These are phyloP conservation scores for Toxotes chatareus DNA, from an alignment of 2,113 vertebrate genomes.

Conservation along the genomic window DNA sequence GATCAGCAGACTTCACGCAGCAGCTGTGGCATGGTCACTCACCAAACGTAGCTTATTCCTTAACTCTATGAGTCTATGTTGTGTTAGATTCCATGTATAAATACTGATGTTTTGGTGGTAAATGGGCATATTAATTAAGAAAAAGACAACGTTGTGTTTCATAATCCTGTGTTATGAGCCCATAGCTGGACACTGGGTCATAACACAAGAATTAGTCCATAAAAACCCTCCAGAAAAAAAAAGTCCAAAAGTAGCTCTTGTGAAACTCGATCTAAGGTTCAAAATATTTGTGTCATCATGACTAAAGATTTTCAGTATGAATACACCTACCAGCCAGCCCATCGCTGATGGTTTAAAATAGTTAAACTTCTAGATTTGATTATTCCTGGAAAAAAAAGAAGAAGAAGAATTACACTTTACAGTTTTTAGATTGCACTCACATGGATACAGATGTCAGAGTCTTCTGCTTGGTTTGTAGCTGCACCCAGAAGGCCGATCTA, in stretches of 20 bases:
- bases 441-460: background rate
- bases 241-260: background rate
- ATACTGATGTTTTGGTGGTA: background rate
- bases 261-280: background rate
- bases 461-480: background rate
- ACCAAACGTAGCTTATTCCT: background rate
- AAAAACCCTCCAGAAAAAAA: background rate
- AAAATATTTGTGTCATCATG: background rate
- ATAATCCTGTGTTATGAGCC: background rate
- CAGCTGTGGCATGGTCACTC: slow-evolving; percentile 8
- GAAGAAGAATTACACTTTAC: too few species aligned
- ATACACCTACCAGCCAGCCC: background rate
- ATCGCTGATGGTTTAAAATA: background rate
- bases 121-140: background rate
- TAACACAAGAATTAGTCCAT: too few species aligned
- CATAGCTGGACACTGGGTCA: background rate
- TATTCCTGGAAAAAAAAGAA: background rate
- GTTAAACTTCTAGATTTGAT: background rate
- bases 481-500: slow-evolving; percentile 8
- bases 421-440: background rate
- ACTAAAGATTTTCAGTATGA: background rate
- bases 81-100: background rate
- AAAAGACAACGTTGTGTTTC: too few species aligned
- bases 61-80: background rate
- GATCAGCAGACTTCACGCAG: slow-evolving; percentile 7